Evolutionary conservation across 2,113 vertebrate genomes (phyloP), one percentile per base, ranked within the genome.

Genomic region (Varanus salvator): DNA sequence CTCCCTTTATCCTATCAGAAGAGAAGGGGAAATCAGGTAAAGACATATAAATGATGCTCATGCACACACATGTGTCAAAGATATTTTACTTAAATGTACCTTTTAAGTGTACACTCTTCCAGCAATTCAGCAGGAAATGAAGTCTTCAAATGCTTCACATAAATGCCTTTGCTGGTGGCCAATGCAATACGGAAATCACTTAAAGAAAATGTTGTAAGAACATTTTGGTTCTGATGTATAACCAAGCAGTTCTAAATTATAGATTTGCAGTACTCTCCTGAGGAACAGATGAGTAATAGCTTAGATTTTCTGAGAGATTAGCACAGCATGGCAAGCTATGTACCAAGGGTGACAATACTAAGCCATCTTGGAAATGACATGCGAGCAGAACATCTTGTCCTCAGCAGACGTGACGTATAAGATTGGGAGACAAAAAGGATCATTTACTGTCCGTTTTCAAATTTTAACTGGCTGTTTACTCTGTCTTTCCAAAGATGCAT

Each of bases 11-110:
- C 23, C 57, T 50, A 38, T 68, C 72, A 92, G 72, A 84, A 71
- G 57, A 48, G 48, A 50, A 19, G 21, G n/a, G 11, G 15, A 17
- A 38, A 72, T 34, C 29, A 74, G 44, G 34, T 17, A 80, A 50
- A 74, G 54, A 75, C 34, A 77, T 7, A 64, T 84, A 93, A 93
- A 87, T 78, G 89, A 74, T 34, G 85, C n/a, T 34, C 77, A 44
- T 12, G 34, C 27, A 44, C 27, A 69, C 8, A 71, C 9, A n/a
- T 19, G 48, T 17, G 31, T 12, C n/a, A 85, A 77, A 69, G 29
- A 74, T 78, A 44, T 88, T 90, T 74, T 8, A 66, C 23, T 84
- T 92, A 74, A 85, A 87, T 89, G 17, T 84, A 31, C 8, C 69
- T 88, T 27, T 14, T 90, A 89, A 89, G 9, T 57, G 88, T 92